phyloP scores from a whole-genome alignment of 2,797 vertebrate genomes.

The Alauda arvensis region DNA sequence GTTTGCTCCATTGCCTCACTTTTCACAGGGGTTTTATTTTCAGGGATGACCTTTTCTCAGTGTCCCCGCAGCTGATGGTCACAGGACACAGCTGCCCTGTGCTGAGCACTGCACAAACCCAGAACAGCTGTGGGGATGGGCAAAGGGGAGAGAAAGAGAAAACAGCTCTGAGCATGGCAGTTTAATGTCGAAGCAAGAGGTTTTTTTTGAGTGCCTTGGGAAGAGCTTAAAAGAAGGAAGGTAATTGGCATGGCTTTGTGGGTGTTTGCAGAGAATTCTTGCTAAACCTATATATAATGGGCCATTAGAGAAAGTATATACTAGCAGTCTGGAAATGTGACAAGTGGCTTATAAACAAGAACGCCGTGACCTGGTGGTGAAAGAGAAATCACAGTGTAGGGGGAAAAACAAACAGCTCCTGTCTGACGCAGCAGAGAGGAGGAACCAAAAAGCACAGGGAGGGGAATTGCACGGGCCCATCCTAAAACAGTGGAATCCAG shows the following conservation, averaged over 20 bases:
- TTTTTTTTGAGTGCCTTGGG: not conserved
- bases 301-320: not conserved
- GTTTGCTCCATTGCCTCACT: not conserved
- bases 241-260: not conserved
- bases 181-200: not conserved
- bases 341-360: not conserved
- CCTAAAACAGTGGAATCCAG: not conserved
- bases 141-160: not conserved
- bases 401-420: not conserved
- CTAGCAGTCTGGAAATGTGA: not conserved
- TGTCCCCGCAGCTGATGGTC: not conserved
- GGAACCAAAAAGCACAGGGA: not conserved
- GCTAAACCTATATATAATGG: not conserved
- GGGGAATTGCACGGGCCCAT: not conserved
- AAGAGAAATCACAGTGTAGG: not conserved
- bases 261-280: not conserved
- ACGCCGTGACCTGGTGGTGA: not conserved
- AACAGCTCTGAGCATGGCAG: rapidly evolving
- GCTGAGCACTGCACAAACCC: not conserved
- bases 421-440: not conserved
- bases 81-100: not conserved
- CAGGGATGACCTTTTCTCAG: not conserved
- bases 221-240: not conserved
- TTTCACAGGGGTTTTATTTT: not conserved
- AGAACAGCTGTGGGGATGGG: not conserved